Percentiles rank a stretch among this genome's conserved stretches.
phyloP scores from a whole-genome alignment of 2,888 invertebrate genomes.

The Patella ulyssiponensis region DNA sequence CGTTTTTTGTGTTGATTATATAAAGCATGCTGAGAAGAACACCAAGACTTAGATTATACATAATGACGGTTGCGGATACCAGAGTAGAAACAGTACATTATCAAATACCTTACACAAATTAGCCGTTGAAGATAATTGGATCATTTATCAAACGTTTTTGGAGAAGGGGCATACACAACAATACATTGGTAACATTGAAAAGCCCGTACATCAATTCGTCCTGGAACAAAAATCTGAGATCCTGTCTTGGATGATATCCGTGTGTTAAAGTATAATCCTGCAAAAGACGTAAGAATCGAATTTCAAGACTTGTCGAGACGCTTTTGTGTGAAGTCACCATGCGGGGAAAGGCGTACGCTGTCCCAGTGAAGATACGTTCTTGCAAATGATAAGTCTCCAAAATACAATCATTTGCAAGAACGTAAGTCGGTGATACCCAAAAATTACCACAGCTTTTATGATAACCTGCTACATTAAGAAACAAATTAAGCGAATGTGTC shows the following conservation, averaged over 20 bases:
- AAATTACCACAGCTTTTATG: not conserved
- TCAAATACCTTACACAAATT: not conserved
- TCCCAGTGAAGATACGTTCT: not conserved
- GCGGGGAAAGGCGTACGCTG: not conserved
- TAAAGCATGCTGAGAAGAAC: not conserved
- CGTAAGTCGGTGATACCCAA: not conserved
- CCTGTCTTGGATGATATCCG: not conserved
- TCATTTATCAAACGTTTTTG: not conserved
- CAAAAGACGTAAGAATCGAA: too few relatives aligned
- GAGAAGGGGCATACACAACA: not conserved
- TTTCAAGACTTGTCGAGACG: not conserved
- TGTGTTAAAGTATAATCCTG: not conserved
- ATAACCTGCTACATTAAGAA: not conserved
- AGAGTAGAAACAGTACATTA: not conserved
- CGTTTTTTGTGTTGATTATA: not conserved
- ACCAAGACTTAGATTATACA: not conserved
- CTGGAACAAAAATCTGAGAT: not conserved
- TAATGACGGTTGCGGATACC: not conserved
- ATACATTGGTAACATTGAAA: not conserved
- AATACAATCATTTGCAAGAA: not conserved
- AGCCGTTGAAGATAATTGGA: rapidly evolving
- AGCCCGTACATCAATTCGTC: not conserved
- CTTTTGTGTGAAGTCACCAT: not conserved
- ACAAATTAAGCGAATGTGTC: too few relatives aligned
- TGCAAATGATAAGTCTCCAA: not conserved